Base-by-base conservation (phyloP, 1,140 invertebrate species). In the Lysiphlebus fabarum region DNA sequence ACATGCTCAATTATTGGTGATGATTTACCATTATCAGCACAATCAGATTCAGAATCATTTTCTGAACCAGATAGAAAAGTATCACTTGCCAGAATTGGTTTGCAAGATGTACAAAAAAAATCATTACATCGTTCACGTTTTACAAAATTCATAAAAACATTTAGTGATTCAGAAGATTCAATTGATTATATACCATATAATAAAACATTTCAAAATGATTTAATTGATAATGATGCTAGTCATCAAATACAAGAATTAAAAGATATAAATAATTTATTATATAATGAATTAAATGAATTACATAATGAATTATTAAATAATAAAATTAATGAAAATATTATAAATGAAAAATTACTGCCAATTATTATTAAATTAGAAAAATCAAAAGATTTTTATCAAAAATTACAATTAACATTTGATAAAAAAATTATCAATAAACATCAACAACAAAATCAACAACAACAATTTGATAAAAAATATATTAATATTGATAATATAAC, bases 11-110 rank as follows among this genome's bases (percentile, higher is more conserved):
- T 26, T 26, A 4, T 26, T 26, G 17, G 17, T 4, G 59, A 67
- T 4, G 51, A 53, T 14, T 11, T 5, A 14, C 37, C 38, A 26
- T 47, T 10, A 4, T 14, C 34, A 10, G 37, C 67, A 11, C 81
- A 84, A 36, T 90, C 88, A 1, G 90, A 92, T 70, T 90, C 87
- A 0, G 91, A 93, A 67, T 86, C 87, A 14, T 93, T 90, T 86
- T 92, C 90, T 0, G 90, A 92, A 70, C 90, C 90, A 0, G 91
- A 93, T 67, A 82, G 89, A 58, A 86, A 83, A 56, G 89, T 92
- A 0, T 92, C 90, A 0, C 72, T 88, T 57, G 88, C 87, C 0
- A 81, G 90, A 59, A 91, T 92, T 44, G 90, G 90, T 2, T 73
- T 92, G 5, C 81, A 78, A 53, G 81, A 82, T 33, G 79, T 72